Evolutionary conservation across 2,797 vertebrate genomes (phyloP).

Genomic region (Anguilla pacifica): DNA sequence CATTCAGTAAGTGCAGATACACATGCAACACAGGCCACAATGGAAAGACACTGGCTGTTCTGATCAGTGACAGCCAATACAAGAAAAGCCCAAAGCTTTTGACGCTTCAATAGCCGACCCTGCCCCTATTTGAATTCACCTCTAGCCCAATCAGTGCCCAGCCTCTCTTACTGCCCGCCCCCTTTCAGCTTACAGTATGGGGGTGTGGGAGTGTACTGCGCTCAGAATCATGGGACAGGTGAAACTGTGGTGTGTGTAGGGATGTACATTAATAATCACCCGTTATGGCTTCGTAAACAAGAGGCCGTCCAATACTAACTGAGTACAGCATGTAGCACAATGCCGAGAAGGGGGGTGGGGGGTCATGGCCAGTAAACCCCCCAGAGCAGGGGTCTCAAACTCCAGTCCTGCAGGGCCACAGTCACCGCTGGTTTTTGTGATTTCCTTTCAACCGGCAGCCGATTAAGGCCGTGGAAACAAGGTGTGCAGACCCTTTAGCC

Average conservation of each 20-base stretch:
- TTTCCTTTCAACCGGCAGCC: no score
- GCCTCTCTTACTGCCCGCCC: neutral
- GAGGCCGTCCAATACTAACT: constrained; percentile 48
- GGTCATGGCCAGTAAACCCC: constrained; percentile 49
- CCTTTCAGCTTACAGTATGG: neutral
- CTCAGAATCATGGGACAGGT: neutral
- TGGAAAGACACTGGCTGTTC: constrained; percentile 64
- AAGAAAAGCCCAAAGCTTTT: constrained; percentile 53
- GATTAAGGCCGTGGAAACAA: no score
- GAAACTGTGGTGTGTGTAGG: no score
- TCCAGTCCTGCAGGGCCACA: no score
- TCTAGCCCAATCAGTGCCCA: neutral
- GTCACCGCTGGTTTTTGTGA: no score
- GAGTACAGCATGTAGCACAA: neutral
- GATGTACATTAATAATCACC: neutral
- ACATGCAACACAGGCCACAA: constrained; percentile 76
- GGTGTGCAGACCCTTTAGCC: no score
- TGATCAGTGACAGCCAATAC: constrained; percentile 51
- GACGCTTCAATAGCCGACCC: constrained; percentile 31
- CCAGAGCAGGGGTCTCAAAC: no score
- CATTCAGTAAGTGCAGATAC: constrained; percentile 77
- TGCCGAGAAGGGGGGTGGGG: neutral
- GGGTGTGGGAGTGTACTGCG: neutral
- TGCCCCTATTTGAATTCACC: neutral
- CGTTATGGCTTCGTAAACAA: constrained; percentile 47